A percentile compares a stretch with the other conserved stretches of the same genome.
These are phyloP conservation scores for Hyposmocoma kahamanoa DNA, from an alignment of 1,140 invertebrate genomes.

Conservation along the genomic window DNA sequence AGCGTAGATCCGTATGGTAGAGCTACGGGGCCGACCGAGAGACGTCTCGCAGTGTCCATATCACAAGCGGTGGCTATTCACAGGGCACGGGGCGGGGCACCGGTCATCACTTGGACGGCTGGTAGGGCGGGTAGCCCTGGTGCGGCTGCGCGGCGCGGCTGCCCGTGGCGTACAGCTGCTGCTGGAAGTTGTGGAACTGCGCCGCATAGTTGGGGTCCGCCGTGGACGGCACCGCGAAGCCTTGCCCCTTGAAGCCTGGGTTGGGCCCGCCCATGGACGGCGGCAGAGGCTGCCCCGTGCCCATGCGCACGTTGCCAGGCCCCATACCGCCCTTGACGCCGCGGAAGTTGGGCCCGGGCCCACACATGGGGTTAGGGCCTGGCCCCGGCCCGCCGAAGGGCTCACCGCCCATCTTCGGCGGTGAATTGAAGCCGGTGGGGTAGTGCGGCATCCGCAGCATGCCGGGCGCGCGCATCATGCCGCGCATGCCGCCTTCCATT, in stretches of 20 bases:
- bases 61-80: constrained; percentile 10
- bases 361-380: constrained; percentile 55
- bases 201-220: constrained; percentile 94
- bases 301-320: constrained; percentile 44
- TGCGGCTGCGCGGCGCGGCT: constrained; percentile 75
- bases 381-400: constrained; percentile 39
- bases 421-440: constrained; percentile 61
- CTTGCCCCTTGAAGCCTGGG: constrained; percentile 84
- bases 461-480: constrained; percentile 54
- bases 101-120: constrained; percentile 61
- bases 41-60: constrained; percentile 12
- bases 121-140: constrained; percentile 57
- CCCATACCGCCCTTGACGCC: constrained; percentile 58
- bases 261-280: constrained; percentile 84
- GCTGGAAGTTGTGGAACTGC: constrained; percentile 96
- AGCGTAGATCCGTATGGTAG: constrained; percentile 1
- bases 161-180: constrained; percentile 93
- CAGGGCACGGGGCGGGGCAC: constrained; percentile 8
- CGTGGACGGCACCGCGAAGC: constrained; percentile 88
- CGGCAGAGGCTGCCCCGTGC: constrained; percentile 79
- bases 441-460: constrained; percentile 70
- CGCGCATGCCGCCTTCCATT: constrained; percentile 74
- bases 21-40: background rate
- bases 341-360: constrained; percentile 43
- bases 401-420: constrained; percentile 61